These are phyloP conservation scores for Phalanger gymnotis DNA, from an alignment of 2,797 vertebrate genomes.

Conservation along the genomic window DNA sequence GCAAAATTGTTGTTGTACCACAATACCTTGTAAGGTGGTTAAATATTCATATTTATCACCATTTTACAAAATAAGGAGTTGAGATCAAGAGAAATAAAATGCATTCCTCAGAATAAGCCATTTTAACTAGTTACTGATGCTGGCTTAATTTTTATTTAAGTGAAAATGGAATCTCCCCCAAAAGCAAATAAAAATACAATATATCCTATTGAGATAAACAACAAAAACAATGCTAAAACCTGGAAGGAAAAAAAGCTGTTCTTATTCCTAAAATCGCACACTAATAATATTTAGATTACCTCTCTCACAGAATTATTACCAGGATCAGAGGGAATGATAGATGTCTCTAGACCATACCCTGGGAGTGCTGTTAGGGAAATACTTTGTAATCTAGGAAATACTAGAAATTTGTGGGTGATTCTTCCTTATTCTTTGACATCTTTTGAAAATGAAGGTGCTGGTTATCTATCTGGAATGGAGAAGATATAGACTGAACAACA, in stretches of 20 bases:
- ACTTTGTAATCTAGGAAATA: background rate
- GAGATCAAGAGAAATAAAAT: background rate
- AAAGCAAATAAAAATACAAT: background rate
- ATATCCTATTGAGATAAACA: background rate
- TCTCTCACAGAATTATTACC: background rate
- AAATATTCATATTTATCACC: background rate
- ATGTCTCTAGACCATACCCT: background rate
- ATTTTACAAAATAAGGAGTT: background rate
- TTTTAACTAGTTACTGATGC: background rate
- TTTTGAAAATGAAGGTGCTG: background rate
- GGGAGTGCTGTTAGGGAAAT: too few relatives aligned
- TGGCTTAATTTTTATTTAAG: too few relatives aligned
- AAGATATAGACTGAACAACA: background rate
- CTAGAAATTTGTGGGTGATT: background rate
- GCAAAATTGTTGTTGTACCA: too few relatives aligned
- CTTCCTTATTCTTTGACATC: background rate
- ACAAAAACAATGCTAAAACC: too few relatives aligned
- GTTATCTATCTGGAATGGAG: background rate
- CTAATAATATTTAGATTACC: background rate
- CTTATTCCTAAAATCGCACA: fast-evolving
- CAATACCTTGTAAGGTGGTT: background rate
- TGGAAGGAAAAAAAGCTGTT: background rate
- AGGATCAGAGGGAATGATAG: background rate
- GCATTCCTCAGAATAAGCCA: background rate
- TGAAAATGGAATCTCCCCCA: background rate